Base-by-base conservation (phyloP, 2,113 vertebrate genomes). In the Lagopus leucura region DNA sequence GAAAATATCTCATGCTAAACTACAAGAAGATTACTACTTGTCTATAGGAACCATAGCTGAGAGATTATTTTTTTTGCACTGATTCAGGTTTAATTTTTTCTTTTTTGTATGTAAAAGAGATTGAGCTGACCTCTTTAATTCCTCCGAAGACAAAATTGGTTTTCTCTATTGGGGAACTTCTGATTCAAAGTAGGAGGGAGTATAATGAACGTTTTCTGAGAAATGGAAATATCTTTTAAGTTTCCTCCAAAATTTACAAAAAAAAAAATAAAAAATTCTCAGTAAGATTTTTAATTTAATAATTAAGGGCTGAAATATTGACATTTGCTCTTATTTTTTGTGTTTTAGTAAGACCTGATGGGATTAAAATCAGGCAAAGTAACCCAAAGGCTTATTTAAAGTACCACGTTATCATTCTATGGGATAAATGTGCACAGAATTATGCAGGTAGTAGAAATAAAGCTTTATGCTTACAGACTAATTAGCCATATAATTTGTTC, bases 81-180 rank as follows among this genome's bases (percentile, higher is more conserved):
- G 19, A 85, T 65, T 28, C 85, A 52, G 11, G 21, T 58, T 77
- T 65, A 14, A 58, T 64, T 27, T 85, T 65, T 83, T 48, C 69
- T 52, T 67, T 2, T 48, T 82, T 69, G 40, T 25, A 11, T 32
- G 28, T 61, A 73, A 65, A 75, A 79, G 66, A 78, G 32, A n/a
- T 38, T 74, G 22, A 40, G 40, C 77, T 80, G 9, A 25, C 30
- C 16, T 3, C 30, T 86, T 70, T 65, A n/a, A 65, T 52, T 86
- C 18, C 30, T 91, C 32, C 19, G 83, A 67, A 86, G 27, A 82
- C 32, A 92, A 74, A 13, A 6, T 34, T 1, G 72, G 7, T 38
- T 71, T 60, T 85, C 13, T 75, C 42, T 54, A 86, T 50, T n/a
- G 71, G 70, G 45, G 54, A 79, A 94, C 25, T 82, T 36, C 14